Evolutionary conservation across 2,113 vertebrate species (phyloP).

Genomic region (Terrapene triunguis): DNA sequence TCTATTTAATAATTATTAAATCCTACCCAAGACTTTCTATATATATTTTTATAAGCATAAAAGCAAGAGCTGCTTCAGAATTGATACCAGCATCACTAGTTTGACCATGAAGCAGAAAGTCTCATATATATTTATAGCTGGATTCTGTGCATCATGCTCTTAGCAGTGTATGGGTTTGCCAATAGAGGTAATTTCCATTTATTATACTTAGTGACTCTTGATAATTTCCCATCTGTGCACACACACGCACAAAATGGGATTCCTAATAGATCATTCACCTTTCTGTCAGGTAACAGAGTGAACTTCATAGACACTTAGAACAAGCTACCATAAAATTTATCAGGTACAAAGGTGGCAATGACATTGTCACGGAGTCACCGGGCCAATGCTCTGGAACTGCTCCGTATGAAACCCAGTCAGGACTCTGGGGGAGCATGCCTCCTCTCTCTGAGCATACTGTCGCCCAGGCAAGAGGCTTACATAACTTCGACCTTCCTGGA

Average conservation of each 20-base stretch:
- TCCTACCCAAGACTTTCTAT: slow-evolving; percentile 55
- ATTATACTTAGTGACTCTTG: slow-evolving; percentile 58
- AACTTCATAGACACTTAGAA: slow-evolving; percentile 11
- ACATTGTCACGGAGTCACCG: no score
- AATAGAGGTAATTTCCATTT: slow-evolving; percentile 68
- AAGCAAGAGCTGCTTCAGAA: slow-evolving; percentile 64
- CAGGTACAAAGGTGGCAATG: not conserved
- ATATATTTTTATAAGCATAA: slow-evolving; percentile 65
- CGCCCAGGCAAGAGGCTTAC: no score
- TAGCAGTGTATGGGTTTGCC: slow-evolving; percentile 34
- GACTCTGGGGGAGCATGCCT: no score
- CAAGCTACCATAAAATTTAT: not conserved
- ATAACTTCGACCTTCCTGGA: no score
- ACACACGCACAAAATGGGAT: slow-evolving; percentile 23
- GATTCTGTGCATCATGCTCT: slow-evolving; percentile 54
- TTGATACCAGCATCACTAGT: slow-evolving; percentile 66
- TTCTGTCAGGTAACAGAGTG: slow-evolving; percentile 51
- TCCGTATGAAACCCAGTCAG: no score
- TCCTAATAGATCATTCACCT: slow-evolving; percentile 59
- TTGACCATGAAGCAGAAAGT: slow-evolving; percentile 68
- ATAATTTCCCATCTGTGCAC: slow-evolving; percentile 44
- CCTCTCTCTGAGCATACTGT: no score
- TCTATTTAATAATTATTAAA: slow-evolving; percentile 77
- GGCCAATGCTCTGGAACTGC: no score
- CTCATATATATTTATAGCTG: slow-evolving; percentile 71